phyloP scores from a whole-genome alignment of 2,888 invertebrate genomes.

The Urechis unicinctus region DNA sequence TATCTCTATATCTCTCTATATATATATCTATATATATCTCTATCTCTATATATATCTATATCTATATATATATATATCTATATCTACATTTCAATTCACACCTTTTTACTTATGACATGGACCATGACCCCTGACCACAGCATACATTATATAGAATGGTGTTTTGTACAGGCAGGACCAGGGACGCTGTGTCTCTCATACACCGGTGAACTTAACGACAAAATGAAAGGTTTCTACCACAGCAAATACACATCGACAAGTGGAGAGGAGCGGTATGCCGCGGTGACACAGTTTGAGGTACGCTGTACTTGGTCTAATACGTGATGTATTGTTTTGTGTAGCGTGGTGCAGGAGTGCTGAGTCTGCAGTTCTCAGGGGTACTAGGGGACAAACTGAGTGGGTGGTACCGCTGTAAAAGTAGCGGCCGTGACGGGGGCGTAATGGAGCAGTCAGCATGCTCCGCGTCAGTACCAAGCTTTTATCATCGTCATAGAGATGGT shows the following conservation, averaged over 20 bases:
- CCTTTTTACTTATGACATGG: too few relatives aligned
- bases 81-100: too few relatives aligned
- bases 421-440: conserved; percentile 61
- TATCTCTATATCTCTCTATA: too few relatives aligned
- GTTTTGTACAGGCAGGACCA: conserved; percentile 38
- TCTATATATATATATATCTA: too few relatives aligned
- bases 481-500: too few relatives aligned
- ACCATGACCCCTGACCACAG: too few relatives aligned
- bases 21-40: too few relatives aligned
- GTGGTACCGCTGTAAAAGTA: conserved; percentile 86
- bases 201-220: conserved; percentile 81
- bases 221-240: conserved; percentile 91
- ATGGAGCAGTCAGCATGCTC: conserved; percentile 77
- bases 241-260: conserved; percentile 68
- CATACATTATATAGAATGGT: too few relatives aligned
- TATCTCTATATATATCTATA: too few relatives aligned
- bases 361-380: conserved; percentile 73
- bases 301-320: background rate
- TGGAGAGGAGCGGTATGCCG: conserved; percentile 73
- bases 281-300: conserved; percentile 70
- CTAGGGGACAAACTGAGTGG: conserved; percentile 91
- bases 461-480: too few relatives aligned
- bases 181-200: conserved; percentile 63
- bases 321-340: conserved; percentile 7
- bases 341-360: conserved; percentile 51